Evolutionary conservation across 1,140 invertebrate genomes (phyloP).

Genomic region (Neocloeon triangulifer): DNA sequence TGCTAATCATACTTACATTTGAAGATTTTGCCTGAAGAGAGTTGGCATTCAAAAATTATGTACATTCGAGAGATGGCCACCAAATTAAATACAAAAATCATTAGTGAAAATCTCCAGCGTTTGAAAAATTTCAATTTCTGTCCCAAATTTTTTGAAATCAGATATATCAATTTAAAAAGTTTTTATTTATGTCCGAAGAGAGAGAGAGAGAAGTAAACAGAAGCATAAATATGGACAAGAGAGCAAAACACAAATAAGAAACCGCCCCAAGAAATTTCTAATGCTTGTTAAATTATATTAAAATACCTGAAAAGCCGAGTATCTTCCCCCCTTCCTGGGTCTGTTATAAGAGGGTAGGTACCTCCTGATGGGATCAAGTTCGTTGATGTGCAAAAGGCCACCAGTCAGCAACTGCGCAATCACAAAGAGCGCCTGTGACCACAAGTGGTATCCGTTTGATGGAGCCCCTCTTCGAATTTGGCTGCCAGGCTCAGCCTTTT

Average conservation of each 20-base stretch:
- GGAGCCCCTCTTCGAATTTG: slow-evolving; percentile 34
- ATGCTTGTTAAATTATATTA: too few relatives aligned
- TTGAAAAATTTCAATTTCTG: too few relatives aligned
- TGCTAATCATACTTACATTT: neutral
- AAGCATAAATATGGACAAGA: too few relatives aligned
- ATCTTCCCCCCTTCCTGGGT: slow-evolving; percentile 69
- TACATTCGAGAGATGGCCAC: too few relatives aligned
- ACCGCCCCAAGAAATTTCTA: too few relatives aligned
- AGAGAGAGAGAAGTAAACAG: too few relatives aligned
- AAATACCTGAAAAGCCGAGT: slow-evolving; percentile 88
- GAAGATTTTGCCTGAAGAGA: neutral
- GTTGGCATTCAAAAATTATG: too few relatives aligned
- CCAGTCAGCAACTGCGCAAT: slow-evolving; percentile 78
- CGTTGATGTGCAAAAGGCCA: slow-evolving; percentile 77
- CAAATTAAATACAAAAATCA: neutral
- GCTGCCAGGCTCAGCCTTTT: slow-evolving; percentile 46
- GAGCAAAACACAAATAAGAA: too few relatives aligned
- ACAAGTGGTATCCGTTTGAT: slow-evolving; percentile 24
- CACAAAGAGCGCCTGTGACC: slow-evolving; percentile 89
- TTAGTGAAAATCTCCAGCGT: too few relatives aligned
- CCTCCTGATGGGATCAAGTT: slow-evolving; percentile 83
- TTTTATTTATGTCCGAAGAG: too few relatives aligned
- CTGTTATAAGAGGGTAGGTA: slow-evolving; percentile 91
- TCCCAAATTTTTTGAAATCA: too few relatives aligned
- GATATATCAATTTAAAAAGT: too few relatives aligned